These are phyloP conservation scores for Arenicola marina DNA, from an alignment of 2,888 invertebrate species.

Conservation along the genomic window DNA sequence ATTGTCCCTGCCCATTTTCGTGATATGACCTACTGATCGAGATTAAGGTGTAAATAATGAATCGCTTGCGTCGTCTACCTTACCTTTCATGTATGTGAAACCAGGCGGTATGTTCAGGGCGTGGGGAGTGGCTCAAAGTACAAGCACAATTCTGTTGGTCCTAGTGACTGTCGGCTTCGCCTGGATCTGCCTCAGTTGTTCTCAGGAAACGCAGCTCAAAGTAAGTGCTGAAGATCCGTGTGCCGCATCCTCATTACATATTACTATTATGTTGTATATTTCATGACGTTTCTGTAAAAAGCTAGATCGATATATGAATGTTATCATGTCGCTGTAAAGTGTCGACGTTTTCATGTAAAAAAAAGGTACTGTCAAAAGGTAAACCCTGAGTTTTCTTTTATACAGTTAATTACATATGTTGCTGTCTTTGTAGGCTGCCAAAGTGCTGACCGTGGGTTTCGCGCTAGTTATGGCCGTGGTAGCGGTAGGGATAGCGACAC, in stretches of 20 bases:
- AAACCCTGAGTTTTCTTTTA: too few species aligned
- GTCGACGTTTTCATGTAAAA: too few species aligned
- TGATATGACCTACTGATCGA: too few species aligned
- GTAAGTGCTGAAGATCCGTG: constrained; percentile 34
- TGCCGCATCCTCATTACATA: too few species aligned
- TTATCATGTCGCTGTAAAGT: too few species aligned
- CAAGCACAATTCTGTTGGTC: constrained; percentile 38
- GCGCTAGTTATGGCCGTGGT: constrained; percentile 52
- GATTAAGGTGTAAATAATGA: too few species aligned
- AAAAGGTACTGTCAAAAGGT: too few species aligned
- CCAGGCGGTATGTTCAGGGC: constrained; percentile 48
- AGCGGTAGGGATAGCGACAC: constrained; percentile 46
- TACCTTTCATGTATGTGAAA: not conserved
- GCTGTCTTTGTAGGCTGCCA: constrained; percentile 39
- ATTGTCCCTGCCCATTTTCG: too few species aligned
- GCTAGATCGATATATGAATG: too few species aligned
- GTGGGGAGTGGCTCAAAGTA: constrained; percentile 36
- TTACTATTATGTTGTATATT: too few species aligned
- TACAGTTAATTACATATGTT: not conserved
- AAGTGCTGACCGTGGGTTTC: constrained; percentile 47
- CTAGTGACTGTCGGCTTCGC: constrained; percentile 34
- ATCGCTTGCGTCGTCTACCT: too few species aligned
- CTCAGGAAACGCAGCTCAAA: constrained; percentile 42
- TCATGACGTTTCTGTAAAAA: too few species aligned
- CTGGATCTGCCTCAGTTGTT: constrained; percentile 38